phyloP scores from a whole-genome alignment of 2,113 vertebrate species.

The Apus apus region DNA sequence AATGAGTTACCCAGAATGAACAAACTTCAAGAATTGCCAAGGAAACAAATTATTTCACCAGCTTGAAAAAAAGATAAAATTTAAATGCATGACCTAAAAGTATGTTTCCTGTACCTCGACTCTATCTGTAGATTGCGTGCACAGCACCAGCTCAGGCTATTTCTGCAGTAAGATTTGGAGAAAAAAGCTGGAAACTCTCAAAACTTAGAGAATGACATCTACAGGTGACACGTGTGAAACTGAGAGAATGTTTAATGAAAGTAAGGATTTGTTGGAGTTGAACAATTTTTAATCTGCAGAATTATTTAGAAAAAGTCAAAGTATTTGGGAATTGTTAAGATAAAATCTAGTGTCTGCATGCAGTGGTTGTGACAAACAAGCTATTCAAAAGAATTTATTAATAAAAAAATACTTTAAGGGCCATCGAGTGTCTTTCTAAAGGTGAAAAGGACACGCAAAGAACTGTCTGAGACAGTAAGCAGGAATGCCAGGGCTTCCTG shows the following conservation, averaged over 20 bases:
- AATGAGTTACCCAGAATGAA: not conserved
- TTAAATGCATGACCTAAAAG: not conserved
- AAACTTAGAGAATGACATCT: not conserved
- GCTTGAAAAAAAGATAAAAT: not conserved
- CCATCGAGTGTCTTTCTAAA: not conserved
- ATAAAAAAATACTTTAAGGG: not conserved
- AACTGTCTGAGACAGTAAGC: not conserved
- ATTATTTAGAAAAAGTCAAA: not conserved
- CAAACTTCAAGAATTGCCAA: not conserved
- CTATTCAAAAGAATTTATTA: not conserved
- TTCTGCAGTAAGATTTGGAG: not conserved
- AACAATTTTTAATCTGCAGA: not conserved
- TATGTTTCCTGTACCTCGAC: not conserved
- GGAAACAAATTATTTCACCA: not conserved
- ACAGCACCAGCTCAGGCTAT: not conserved
- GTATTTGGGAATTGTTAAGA: not conserved
- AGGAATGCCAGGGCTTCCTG: not conserved
- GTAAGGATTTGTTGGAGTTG: not conserved
- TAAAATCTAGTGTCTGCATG: not conserved
- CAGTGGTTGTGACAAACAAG: not conserved
- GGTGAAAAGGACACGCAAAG: not conserved
- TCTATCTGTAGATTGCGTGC: not conserved
- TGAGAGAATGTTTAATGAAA: not conserved
- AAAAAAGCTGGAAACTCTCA: not conserved
- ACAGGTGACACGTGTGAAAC: not conserved